These are phyloP conservation scores for Paraplagusia blochii DNA, from an alignment of 2,113 vertebrate genomes.

Conservation along the genomic window DNA sequence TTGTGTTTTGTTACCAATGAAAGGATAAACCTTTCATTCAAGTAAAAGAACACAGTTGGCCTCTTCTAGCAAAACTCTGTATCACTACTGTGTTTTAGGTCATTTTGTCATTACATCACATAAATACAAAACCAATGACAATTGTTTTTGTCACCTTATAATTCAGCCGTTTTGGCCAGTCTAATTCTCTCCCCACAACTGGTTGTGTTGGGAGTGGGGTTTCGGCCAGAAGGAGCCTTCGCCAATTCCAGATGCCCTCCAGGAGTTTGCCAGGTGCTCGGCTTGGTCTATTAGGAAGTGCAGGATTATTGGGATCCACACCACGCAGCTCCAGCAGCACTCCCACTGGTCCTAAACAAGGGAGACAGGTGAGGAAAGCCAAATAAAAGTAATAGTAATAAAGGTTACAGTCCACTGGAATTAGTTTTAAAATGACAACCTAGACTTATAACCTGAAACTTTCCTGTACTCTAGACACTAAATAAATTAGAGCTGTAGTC, in stretches of 20 bases:
- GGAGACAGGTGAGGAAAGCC: slow-evolving; percentile 82
- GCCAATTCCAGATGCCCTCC: slow-evolving; percentile 94
- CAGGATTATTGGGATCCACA: slow-evolving; percentile 83
- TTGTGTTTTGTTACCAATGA: too few relatives aligned
- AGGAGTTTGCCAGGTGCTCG: slow-evolving; percentile 87
- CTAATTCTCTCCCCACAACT: slow-evolving; percentile 91
- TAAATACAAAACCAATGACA: too few relatives aligned
- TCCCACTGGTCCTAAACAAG: slow-evolving; percentile 87
- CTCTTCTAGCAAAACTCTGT: too few relatives aligned
- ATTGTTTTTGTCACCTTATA: not conserved
- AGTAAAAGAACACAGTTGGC: too few relatives aligned
- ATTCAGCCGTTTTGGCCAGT: slow-evolving; percentile 90
- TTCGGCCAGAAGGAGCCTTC: slow-evolving; percentile 86
- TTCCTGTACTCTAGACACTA: too few relatives aligned
- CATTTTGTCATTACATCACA: too few relatives aligned
- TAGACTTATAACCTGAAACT: too few relatives aligned
- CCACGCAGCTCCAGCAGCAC: slow-evolving; percentile 85
- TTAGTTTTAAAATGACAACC: too few relatives aligned
- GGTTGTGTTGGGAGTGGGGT: slow-evolving; percentile 83
- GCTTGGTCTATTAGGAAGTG: slow-evolving; percentile 86
- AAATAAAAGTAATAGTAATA: not conserved
- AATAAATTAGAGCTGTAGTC: too few relatives aligned
- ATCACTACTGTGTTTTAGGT: too few relatives aligned
- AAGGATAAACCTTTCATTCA: too few relatives aligned
- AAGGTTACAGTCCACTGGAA: too few relatives aligned